phyloP scores from a whole-genome alignment of 2,113 vertebrate species.

The Hippocampus mohnikei region DNA sequence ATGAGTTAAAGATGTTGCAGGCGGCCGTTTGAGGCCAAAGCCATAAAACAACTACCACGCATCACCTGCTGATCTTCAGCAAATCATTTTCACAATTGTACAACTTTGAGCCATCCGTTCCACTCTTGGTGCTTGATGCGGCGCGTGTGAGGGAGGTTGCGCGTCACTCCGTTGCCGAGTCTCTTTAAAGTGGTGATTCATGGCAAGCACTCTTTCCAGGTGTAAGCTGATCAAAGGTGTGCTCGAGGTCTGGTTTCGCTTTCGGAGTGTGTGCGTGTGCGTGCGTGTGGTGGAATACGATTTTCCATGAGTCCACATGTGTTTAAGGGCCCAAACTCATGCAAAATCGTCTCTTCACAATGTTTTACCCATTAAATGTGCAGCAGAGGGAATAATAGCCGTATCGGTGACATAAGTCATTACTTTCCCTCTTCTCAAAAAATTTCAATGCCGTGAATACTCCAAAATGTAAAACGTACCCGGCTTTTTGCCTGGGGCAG shows the following conservation, averaged over 20 bases:
- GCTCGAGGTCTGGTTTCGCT: conserved; percentile 47
- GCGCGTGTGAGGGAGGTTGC: conserved; percentile 37
- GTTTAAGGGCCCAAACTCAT: conserved; percentile 40
- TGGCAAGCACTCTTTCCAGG: conserved; percentile 28
- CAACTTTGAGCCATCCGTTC: neutral
- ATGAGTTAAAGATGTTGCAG: neutral
- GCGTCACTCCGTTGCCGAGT: conserved; percentile 20
- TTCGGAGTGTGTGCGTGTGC: conserved; percentile 29
- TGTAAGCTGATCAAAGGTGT: conserved; percentile 57
- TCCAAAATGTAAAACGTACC: neutral
- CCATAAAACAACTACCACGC: neutral
- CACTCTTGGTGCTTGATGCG: neutral
- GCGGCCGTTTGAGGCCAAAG: neutral
- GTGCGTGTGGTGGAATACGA: conserved; percentile 30
- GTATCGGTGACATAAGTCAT: conserved; percentile 7
- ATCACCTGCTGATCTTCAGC: neutral
- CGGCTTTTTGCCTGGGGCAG: neutral
- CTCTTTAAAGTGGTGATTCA: conserved; percentile 49
- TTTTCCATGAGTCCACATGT: conserved; percentile 37
- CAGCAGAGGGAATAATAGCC: neutral
- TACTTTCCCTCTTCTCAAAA: neutral
- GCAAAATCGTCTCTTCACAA: conserved; percentile 12
- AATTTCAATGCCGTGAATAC: neutral
- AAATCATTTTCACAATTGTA: neutral
- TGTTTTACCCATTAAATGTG: neutral